Evolutionary conservation across 2,888 invertebrate genomes (phyloP), one percentile per base, ranked within the genome.

Genomic region (Hecatera dysodea): DNA sequence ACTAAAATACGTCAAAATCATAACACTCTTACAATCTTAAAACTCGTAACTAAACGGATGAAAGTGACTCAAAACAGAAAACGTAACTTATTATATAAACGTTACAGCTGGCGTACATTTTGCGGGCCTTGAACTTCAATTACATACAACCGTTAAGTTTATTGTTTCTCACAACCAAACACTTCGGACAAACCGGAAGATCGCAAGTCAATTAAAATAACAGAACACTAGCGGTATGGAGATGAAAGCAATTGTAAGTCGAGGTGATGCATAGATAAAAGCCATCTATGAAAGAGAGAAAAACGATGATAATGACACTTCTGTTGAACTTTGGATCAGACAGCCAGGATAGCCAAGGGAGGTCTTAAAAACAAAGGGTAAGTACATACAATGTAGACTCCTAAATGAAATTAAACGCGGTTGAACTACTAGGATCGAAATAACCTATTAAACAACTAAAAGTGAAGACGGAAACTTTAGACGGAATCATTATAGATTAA

Each of bases 91-190:
- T 80, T 75, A 81, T 62, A 73, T 81, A 82, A 84, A 75, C 72
- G 67, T 77, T 78, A 82, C 67, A 64, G 27, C 56, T 39, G 60
- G 27, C 62, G 67, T 59, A 67, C 74, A 72, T 68, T 82, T 82
- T 71, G 71, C 83, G 83, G 80, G 64, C 83, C 83, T 83, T 84
- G 83, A 83, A 83, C 83, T 82, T 84, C 72, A 78, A 82, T 82
- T 84, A 71, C 72, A 56, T 27, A 72, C 59, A 56, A 77, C 78
- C 77, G 83, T 82, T 80, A 82, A 71, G 69, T 76, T 62, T 76
- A 83, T 77, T 80, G 85, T 84, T 82, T 81, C 72, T 46, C 72
- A 81, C 82, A 67, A 64, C 48, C 64, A 67, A 81, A 55, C 57
- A 42, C 66, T 72, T 72, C 44, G 22, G 57, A 29, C 57, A 22